These are phyloP conservation scores for Umimayanthus chanpuru DNA, from an alignment of 92 coral and sea anemone genomes.

Conservation along the genomic window DNA sequence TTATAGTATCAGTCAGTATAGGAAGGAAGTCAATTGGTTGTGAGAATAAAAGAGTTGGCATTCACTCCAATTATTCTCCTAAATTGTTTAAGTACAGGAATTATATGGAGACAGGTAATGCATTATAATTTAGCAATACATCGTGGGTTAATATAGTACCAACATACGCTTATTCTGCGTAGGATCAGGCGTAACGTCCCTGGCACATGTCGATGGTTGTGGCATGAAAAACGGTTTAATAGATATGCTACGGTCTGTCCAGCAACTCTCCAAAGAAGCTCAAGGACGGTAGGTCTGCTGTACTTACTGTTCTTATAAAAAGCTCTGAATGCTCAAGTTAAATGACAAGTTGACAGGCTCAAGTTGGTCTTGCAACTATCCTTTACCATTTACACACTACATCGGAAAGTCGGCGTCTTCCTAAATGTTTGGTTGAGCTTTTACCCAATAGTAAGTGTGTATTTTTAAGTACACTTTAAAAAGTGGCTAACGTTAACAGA, in stretches of 20 bases:
- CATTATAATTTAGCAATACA: neutral
- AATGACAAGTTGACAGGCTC: no score
- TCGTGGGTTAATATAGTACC: neutral
- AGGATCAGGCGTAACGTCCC: slow-evolving; percentile 76
- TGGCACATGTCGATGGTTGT: slow-evolving; percentile 84
- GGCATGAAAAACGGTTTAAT: slow-evolving; percentile 61
- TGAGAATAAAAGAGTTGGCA: no score
- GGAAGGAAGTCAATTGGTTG: no score
- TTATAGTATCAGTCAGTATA: no score
- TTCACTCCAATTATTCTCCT: neutral
- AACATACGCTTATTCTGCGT: neutral
- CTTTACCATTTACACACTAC: neutral
- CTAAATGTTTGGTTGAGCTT: neutral
- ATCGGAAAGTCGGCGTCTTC: neutral
- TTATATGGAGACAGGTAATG: neutral
- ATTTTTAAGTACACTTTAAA: no score
- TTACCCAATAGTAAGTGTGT: no score
- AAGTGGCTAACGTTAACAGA: no score
- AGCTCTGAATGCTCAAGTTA: no score
- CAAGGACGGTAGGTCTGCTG: slow-evolving; percentile 7
- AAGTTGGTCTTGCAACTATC: neutral
- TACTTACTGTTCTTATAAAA: neutral
- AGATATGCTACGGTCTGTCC: slow-evolving; percentile 65
- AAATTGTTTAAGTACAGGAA: neutral
- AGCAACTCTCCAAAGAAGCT: slow-evolving; percentile 8